Base-by-base conservation (phyloP, 2,888 invertebrate species). In the Cataglyphis rosenhaueri region DNA sequence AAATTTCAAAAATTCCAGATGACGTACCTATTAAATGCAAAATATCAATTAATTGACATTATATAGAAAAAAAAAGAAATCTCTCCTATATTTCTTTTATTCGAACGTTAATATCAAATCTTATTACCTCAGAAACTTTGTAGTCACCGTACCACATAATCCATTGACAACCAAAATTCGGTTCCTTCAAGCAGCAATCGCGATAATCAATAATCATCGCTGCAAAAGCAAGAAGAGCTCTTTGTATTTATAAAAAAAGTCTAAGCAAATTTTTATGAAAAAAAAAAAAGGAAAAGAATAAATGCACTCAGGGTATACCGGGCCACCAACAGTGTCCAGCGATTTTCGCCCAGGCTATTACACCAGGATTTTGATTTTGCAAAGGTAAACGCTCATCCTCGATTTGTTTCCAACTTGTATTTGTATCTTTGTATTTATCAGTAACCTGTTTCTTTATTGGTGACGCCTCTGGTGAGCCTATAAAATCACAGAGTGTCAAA, bases 141-240 rank as follows among this genome's bases (percentile, higher is more conserved):
- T 91, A 92, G 85, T 94, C 94, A 0, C 94, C 94, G 83, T 94
- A 94, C 93, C 94, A 94, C 87, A 94, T 91, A 10, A 94, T 92
- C 94, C 94, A 94, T 21, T 94, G 94, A 83, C 92, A 92, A 61
- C 92, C 92, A 35, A 92, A 92, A 78, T 84, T 90, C 12, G 94
- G 94, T 71, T 92, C 92, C 15, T 90, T 92, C 87, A 92, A 89
- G 44, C 91, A 92, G 66, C 92, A 91, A 75, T 94, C 93, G 55
- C 92, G 93, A 88, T 92, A 92, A 88, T 93, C 92, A 52, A 94
- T 86, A 74, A 94, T 93, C 85, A 94, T 91, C 21, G 92, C 93
- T 93, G 62, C 48, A 74, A 84, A 57, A 64, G 29, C 21, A 44
- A 76, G 38, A 32, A 82, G 18, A 41, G 62, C 12, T 52, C 32